A percentile compares a stretch with the other conserved stretches of the same genome.
These are phyloP conservation scores for Pao palembangensis DNA, from an alignment of 2,113 vertebrate genomes.

Conservation along the genomic window DNA sequence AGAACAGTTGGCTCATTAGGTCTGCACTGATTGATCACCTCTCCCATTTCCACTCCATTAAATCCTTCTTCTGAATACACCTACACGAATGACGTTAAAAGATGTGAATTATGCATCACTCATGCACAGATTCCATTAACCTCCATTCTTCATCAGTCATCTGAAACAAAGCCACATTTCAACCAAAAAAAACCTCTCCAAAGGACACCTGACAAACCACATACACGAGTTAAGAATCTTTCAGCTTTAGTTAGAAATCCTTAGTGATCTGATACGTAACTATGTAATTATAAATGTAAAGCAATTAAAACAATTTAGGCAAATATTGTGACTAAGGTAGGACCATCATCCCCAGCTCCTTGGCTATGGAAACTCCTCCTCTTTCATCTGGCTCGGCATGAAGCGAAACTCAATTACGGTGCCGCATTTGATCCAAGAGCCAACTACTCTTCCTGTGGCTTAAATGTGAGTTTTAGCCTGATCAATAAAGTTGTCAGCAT, in stretches of 20 bases:
- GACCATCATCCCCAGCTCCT: conserved; percentile 3
- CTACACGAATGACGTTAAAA: background rate
- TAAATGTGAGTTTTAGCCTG: conserved; percentile 34
- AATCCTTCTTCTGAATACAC: background rate
- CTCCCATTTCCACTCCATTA: background rate
- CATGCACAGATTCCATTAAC: background rate
- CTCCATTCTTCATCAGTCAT: background rate
- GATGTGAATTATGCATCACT: background rate
- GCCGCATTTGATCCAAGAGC: conserved; percentile 31
- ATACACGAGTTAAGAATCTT: too few relatives aligned
- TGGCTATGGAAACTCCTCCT: conserved; percentile 23
- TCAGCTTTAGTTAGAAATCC: too few relatives aligned
- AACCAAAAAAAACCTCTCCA: too few relatives aligned
- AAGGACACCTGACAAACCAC: too few relatives aligned
- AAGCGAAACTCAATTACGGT: conserved; percentile 53
- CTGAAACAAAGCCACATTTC: background rate
- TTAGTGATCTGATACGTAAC: too few relatives aligned
- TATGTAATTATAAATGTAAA: too few relatives aligned
- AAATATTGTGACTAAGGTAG: too few relatives aligned
- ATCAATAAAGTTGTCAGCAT: conserved; percentile 52
- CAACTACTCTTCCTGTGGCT: conserved; percentile 24
- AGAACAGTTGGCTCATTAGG: background rate
- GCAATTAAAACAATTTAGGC: too few relatives aligned
- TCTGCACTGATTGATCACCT: background rate
- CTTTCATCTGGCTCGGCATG: conserved; percentile 32